A percentile compares a stretch with the other conserved stretches of the same genome.
Evolutionary conservation across 2,888 invertebrate genomes (phyloP).

Genomic region (Andrena camellia): DNA sequence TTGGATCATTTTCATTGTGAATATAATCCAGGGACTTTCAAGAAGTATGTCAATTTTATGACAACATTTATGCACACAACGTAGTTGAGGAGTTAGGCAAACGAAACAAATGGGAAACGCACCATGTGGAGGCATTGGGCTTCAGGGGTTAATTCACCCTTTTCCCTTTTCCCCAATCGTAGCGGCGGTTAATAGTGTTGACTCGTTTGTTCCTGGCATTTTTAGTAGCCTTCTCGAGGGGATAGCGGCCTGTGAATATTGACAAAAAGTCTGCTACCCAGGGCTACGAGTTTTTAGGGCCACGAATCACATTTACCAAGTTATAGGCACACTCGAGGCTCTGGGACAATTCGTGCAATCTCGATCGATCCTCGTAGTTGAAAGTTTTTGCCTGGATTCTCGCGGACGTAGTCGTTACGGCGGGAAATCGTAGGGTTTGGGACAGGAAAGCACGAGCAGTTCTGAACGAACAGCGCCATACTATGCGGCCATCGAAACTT

Average conservation of each 20-base stretch:
- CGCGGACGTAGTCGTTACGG: too few relatives aligned
- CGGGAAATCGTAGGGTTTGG: too few relatives aligned
- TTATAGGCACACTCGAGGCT: background rate
- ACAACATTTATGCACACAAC: too few relatives aligned
- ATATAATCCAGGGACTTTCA: too few relatives aligned
- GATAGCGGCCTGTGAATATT: background rate
- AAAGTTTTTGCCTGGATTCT: too few relatives aligned
- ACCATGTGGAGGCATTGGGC: background rate
- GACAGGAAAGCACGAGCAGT: too few relatives aligned
- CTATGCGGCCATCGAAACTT: background rate
- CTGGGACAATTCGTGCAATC: background rate
- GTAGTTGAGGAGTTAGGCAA: background rate
- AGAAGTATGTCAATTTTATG: too few relatives aligned
- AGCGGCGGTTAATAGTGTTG: slow-evolving; percentile 20
- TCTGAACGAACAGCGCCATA: background rate
- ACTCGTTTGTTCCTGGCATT: slow-evolving; percentile 6
- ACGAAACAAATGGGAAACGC: background rate
- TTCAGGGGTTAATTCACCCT: slow-evolving; percentile 8
- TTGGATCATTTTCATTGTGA: too few relatives aligned
- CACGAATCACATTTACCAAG: background rate
- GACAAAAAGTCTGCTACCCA: slow-evolving; percentile 35
- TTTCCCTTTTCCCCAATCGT: background rate
- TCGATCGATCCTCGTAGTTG: slow-evolving; percentile 14
- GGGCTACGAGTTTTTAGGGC: background rate
- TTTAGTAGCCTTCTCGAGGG: background rate